A percentile compares a stretch with the other conserved stretches of the same genome.
Conservation (phyloP, 2,888 invertebrate genomes). For the Stegophylla sp. region DNA sequence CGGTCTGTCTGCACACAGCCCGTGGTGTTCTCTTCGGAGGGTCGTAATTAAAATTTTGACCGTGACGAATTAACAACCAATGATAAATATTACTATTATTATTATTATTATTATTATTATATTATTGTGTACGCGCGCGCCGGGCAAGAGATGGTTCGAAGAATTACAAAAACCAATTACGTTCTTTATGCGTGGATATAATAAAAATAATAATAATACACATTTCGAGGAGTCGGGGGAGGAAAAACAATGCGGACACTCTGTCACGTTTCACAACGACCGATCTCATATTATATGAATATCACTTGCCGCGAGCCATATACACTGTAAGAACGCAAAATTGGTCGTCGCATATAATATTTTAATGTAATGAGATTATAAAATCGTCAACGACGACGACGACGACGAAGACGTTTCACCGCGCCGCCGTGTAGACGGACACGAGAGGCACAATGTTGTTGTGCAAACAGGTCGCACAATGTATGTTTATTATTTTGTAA, state of each 20-base stretch:
- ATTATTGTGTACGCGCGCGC: not conserved
- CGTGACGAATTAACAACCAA: conserved; percentile 37
- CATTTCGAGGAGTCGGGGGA: conserved; percentile 12
- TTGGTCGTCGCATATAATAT: not conserved
- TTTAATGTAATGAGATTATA: conserved; percentile 8
- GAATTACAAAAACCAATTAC: conserved; percentile 39
- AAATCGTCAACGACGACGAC: not conserved
- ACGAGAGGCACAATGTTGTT: not conserved
- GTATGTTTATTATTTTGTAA: not conserved
- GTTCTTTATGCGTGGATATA: not conserved
- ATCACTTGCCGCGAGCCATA: conserved; percentile 16
- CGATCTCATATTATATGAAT: not conserved
- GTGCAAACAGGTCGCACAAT: not conserved
- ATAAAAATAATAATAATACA: not conserved
- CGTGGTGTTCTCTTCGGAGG: not conserved
- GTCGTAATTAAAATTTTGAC: conserved; percentile 42
- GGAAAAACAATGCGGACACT: conserved; percentile 25
- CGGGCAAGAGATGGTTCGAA: not conserved
- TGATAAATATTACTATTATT: conserved; percentile 23
- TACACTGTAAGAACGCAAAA: not conserved
- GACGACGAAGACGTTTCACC: not conserved
- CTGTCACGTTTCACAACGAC: not conserved
- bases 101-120: no score
- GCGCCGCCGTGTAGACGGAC: not conserved
- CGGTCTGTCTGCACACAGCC: not conserved